Base-by-base conservation (phyloP, 2,888 invertebrate species). In the Apodemia mormo region DNA sequence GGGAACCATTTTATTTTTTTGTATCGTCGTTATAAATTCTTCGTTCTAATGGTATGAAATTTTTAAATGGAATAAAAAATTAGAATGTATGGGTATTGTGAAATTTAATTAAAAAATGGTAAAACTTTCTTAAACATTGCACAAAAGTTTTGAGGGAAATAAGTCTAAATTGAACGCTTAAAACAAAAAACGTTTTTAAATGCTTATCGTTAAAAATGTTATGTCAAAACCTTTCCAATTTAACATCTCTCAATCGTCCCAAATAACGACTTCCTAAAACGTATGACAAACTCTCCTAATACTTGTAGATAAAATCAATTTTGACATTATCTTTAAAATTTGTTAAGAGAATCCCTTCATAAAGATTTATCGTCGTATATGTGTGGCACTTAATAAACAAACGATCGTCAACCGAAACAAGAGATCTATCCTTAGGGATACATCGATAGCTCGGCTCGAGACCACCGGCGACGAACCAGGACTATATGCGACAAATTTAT, bases 401-500 rank as follows among this genome's bases (percentile, higher is more conserved):
- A 87, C 86, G 82, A 82, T 82, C 81, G 80, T 81, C 78, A 80
- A 77, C 81, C 78, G 83, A 82, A 84, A 87, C 87, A 85, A 85
- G 88, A 86, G 85, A 84, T 81, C 79, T 75, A 81, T 86, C 87
- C 88, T 87, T 69, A 78, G 88, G 85, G 86, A 85, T 83, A 80
- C 83, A 84, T 84, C 85, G 79, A 79, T 76, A 76, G 82, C 12
- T 14, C 49, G 82, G 82, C 8, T 79, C 83, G 78, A 81, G 92
- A 93, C 92, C 93, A 92, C 93, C 93, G 82, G 81, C 91, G 92
- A 83, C 77, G 92, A 78, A 75, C 76, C 72, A 77, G 79, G 82
- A 84, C 85, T 80, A 81, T 82, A 76, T 75, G 81, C 84, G 85
- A 92, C 92, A 92, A 93, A 93, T 93, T 93, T 93, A 93, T 93